Evolutionary conservation across 2,797 vertebrate species (phyloP).

Genomic region (Artibeus jamaicensis): DNA sequence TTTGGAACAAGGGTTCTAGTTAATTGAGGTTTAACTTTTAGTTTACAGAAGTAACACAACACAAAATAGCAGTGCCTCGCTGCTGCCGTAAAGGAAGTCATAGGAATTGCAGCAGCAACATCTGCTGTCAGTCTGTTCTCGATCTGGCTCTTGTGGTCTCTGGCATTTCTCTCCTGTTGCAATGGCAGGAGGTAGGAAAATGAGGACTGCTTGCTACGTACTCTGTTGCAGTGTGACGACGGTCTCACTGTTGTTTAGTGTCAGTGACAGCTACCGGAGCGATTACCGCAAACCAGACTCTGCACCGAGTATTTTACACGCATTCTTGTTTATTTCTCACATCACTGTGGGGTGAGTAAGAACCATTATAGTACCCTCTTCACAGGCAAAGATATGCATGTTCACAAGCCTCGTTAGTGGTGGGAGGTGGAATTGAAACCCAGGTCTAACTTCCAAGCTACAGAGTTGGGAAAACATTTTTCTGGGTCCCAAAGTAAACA

Average conservation of each 20-base stretch:
- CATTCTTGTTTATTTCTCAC: not conserved
- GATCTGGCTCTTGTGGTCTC: not conserved
- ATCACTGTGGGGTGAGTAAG: not conserved
- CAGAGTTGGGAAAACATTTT: not conserved
- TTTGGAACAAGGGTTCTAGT: not conserved
- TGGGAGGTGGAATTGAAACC: not conserved
- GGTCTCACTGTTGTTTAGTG: not conserved
- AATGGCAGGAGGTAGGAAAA: not conserved
- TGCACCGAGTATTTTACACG: not conserved
- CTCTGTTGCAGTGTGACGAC: not conserved
- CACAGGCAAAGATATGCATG: not conserved
- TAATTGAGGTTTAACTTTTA: not conserved
- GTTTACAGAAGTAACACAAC: not conserved
- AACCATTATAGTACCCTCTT: not conserved
- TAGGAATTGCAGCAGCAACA: rapidly evolving
- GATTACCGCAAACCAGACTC: not conserved
- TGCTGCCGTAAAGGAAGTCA: not conserved
- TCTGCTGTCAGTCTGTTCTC: not conserved
- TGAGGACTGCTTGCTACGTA: not conserved
- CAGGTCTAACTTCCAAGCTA: not conserved
- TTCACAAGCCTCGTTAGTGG: not conserved
- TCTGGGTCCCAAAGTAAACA: not conserved
- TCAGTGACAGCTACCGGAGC: not conserved
- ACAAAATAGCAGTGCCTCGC: not conserved
- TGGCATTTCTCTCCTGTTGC: not conserved